These are phyloP conservation scores for Formica aserva DNA, from an alignment of 2,888 invertebrate genomes.

Conservation along the genomic window DNA sequence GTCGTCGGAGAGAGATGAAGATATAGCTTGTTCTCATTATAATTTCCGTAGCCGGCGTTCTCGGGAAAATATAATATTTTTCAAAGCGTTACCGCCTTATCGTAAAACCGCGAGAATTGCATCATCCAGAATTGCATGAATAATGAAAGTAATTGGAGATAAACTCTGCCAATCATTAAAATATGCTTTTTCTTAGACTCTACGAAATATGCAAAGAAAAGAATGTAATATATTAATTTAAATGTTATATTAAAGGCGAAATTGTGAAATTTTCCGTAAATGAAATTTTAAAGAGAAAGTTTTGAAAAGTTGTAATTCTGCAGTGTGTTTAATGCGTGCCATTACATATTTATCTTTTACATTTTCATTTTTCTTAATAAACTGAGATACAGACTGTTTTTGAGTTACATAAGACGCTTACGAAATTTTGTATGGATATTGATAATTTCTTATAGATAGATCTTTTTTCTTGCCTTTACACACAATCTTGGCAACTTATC, in stretches of 20 bases:
- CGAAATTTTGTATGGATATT: background rate
- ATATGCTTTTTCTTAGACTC: background rate
- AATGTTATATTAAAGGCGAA: background rate
- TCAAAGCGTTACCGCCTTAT: background rate
- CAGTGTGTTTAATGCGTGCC: background rate
- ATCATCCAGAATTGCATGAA: background rate
- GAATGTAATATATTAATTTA: too few species aligned
- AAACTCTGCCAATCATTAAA: slow-evolving; percentile 12
- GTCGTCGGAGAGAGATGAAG: background rate
- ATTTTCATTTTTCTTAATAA: background rate
- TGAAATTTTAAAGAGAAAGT: background rate
- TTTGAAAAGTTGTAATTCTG: background rate
- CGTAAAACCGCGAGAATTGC: slow-evolving; percentile 9
- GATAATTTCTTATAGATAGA: too few species aligned
- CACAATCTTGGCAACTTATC: background rate
- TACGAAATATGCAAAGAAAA: background rate
- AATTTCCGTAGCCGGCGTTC: background rate
- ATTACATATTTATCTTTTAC: background rate
- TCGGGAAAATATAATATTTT: background rate
- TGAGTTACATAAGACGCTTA: background rate
- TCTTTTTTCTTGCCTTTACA: background rate
- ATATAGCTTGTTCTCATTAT: background rate
- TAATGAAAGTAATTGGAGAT: slow-evolving; percentile 6
- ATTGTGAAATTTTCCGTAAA: background rate
- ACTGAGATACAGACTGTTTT: background rate